These are phyloP conservation scores for Grantiella picta DNA, from an alignment of 2,113 vertebrate genomes.

Conservation along the genomic window DNA sequence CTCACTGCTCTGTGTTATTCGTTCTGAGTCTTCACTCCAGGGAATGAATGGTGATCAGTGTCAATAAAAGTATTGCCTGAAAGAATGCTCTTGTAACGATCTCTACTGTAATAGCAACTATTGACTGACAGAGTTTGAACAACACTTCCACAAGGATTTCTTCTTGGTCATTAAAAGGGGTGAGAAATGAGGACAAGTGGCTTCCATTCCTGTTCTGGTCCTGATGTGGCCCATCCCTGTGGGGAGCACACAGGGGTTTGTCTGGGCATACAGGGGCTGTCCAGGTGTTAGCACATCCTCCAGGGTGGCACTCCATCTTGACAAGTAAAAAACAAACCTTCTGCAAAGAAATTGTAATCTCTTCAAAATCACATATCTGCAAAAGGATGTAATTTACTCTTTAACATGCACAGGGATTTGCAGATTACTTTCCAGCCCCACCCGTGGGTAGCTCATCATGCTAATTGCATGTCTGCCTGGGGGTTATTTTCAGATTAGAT, in stretches of 20 bases:
- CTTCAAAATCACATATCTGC: neutral
- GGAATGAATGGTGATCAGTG: neutral
- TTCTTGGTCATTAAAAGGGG: neutral
- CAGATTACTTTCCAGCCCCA: neutral
- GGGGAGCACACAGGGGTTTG: neutral
- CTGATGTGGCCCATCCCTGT: rapidly evolving
- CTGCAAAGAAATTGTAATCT: neutral
- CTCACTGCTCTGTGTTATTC: neutral
- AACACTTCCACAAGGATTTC: neutral
- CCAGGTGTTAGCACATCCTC: neutral
- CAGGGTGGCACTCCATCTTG: neutral
- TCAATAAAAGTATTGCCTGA: neutral
- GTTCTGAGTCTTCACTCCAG: neutral
- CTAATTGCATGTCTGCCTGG: neutral
- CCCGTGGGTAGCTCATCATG: neutral
- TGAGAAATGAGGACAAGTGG: neutral
- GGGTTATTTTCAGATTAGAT: neutral
- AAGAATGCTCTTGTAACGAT: neutral
- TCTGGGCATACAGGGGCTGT: neutral
- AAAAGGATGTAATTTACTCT: neutral
- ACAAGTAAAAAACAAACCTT: neutral
- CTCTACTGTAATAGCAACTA: neutral
- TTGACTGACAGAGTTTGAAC: neutral
- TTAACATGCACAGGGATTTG: neutral
- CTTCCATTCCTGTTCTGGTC: neutral